Conservation (phyloP, 1,140 invertebrate species). For the Atta cephalotes region DNA sequence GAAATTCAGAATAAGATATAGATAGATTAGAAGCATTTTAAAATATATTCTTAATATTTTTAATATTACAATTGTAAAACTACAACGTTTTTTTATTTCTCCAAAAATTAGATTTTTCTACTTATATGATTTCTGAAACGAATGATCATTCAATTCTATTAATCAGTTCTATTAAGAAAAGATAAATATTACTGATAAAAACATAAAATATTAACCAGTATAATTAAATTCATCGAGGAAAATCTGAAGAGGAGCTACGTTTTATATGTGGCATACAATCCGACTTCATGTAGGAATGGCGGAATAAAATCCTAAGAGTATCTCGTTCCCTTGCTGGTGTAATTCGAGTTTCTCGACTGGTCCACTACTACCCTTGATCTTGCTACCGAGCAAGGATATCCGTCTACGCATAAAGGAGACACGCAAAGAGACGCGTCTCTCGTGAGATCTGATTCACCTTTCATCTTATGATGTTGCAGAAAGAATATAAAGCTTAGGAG, state of each 20-base stretch:
- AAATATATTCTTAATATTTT: too few species aligned
- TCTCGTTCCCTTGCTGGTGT: background rate
- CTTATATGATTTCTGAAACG: too few species aligned
- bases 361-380: background rate
- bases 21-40: too few species aligned
- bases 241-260: background rate
- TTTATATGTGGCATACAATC: background rate
- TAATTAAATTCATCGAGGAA: background rate
- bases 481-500: background rate
- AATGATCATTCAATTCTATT: background rate
- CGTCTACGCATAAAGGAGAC: background rate
- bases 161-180: background rate
- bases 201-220: background rate
- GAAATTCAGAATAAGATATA: too few species aligned
- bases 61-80: too few species aligned
- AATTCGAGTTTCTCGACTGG: slow-evolving; percentile 31
- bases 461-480: background rate
- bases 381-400: slow-evolving; percentile 13
- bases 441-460: slow-evolving; percentile 4
- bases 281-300: background rate
- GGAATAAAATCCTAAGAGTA: slow-evolving; percentile 12
- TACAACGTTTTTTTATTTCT: too few species aligned
- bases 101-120: too few species aligned
- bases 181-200: background rate
- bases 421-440: background rate